Evolutionary conservation across 2,797 vertebrate genomes (phyloP), one percentile per base, ranked within the genome.

Genomic region (Loris lydekkerianus): DNA sequence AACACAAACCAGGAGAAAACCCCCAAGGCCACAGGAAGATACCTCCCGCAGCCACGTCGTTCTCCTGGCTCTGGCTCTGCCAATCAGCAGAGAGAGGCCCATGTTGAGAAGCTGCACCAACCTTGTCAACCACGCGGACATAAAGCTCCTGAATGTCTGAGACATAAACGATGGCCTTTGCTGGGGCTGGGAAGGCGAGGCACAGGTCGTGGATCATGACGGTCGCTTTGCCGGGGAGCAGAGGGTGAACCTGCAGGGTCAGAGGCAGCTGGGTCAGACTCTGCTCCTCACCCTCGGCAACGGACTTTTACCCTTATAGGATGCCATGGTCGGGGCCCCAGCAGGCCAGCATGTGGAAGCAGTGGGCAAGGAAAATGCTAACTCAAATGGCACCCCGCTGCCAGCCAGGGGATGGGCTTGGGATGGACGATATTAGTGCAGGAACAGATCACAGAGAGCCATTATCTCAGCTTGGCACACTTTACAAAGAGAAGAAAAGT

Each of bases 61-160:
- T 17, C 80, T 70, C 34, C 76, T 7, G 20, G 9, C 25, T 63
- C 49, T 53, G 49, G 49, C 49, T 93, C 69, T 25, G 17, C 14
- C 7, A 40, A 31, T 40, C 73, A 40, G 82, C 40, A 40, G 67
- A 63, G 46, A n/a, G 20, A 17, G 7, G 1, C 56, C 6, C 6
- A 0, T 0, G 0, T 3, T 1, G 17, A 8, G 25, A 69, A 65
- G 29, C 2, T 86, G 60, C 86, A 98, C 99, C 96, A 96, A 99
- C 99, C 99, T 99, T 99, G 98, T 99, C 99, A 63, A 99, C 99
- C 94, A 99, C 99, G 61, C 99, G 98, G 65, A 99, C 98, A 25
- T 99, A 99, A 75, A 99, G 98, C 92, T 99, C 99, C 97, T 99
- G 98, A 96, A 99, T 99, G 98, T 99, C 99, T 0, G 99, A 99